Conservation (phyloP, 2,888 invertebrate genomes). For the Macaria liturata region DNA sequence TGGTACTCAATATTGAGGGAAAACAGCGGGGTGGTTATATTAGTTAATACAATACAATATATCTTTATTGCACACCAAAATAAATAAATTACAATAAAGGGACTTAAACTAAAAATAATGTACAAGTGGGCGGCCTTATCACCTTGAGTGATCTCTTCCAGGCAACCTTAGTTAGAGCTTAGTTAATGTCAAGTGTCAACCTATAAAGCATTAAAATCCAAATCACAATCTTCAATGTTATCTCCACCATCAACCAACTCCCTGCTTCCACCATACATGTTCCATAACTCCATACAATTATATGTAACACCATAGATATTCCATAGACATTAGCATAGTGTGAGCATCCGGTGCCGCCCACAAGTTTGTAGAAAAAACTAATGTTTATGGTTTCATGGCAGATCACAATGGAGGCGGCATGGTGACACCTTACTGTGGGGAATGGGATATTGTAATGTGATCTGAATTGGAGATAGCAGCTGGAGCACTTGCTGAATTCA, state of each 20-base stretch:
- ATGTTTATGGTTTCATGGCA: slow-evolving; percentile 37
- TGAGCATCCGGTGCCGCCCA: slow-evolving; percentile 48
- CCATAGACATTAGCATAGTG: slow-evolving; percentile 37
- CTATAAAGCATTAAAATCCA: no score
- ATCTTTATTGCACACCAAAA: no score
- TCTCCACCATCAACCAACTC: slow-evolving; percentile 16
- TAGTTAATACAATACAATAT: no score
- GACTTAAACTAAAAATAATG: no score
- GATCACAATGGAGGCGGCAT: slow-evolving; percentile 32
- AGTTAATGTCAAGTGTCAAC: no score
- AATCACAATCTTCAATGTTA: background rate
- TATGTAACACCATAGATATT: slow-evolving; percentile 1
- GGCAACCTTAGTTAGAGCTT: no score
- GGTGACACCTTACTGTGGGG: slow-evolving; percentile 35
- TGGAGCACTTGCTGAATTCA: no score
- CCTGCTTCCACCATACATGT: slow-evolving; percentile 4
- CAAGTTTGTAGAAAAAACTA: slow-evolving; percentile 31
- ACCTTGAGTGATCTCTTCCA: no score
- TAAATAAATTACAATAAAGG: no score
- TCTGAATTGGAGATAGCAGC: slow-evolving; percentile 1
- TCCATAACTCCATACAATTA: slow-evolving; percentile 1
- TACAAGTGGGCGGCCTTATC: no score
- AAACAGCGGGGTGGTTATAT: no score
- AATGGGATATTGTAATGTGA: slow-evolving; percentile 39
- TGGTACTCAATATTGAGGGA: no score